Percentiles rank a stretch among this genome's conserved stretches.
These are phyloP conservation scores for Cordilura impudica DNA, from an alignment of 2,888 invertebrate genomes.

Conservation along the genomic window DNA sequence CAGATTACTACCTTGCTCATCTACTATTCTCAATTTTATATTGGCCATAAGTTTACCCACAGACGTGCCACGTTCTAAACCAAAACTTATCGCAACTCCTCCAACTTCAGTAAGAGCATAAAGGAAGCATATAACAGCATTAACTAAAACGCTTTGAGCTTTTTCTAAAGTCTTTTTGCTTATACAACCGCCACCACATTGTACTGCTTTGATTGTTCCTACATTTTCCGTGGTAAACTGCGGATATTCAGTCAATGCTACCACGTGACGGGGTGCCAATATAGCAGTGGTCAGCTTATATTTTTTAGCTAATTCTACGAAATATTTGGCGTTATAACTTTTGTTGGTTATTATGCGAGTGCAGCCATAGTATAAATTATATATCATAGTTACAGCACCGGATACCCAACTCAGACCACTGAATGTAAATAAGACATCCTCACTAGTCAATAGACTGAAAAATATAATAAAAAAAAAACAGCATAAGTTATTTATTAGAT, in stretches of 20 bases:
- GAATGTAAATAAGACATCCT: constrained; percentile 58
- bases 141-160: constrained; percentile 18
- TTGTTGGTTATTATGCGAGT: constrained; percentile 67
- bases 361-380: constrained; percentile 61
- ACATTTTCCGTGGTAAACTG: constrained; percentile 62
- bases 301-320: constrained; percentile 66
- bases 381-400: constrained; percentile 62
- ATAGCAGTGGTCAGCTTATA: constrained; percentile 65
- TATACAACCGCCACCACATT: constrained; percentile 64
- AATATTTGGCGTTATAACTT: constrained; percentile 64
- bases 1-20: constrained; percentile 66
- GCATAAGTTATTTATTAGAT: no score
- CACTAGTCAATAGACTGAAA: constrained; percentile 34
- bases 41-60: constrained; percentile 66
- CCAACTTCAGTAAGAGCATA: constrained; percentile 72
- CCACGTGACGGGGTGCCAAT: constrained; percentile 67
- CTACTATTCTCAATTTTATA: constrained; percentile 66
- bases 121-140: constrained; percentile 59
- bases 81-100: constrained; percentile 34
- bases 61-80: constrained; percentile 53
- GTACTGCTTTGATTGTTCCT: constrained; percentile 59
- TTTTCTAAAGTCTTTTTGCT: constrained; percentile 53
- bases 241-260: constrained; percentile 58
- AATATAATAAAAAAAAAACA: constrained; percentile 20
- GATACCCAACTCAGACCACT: constrained; percentile 68